Base-by-base conservation (phyloP, 1,140 invertebrate genomes). In the Hyles vespertilio region DNA sequence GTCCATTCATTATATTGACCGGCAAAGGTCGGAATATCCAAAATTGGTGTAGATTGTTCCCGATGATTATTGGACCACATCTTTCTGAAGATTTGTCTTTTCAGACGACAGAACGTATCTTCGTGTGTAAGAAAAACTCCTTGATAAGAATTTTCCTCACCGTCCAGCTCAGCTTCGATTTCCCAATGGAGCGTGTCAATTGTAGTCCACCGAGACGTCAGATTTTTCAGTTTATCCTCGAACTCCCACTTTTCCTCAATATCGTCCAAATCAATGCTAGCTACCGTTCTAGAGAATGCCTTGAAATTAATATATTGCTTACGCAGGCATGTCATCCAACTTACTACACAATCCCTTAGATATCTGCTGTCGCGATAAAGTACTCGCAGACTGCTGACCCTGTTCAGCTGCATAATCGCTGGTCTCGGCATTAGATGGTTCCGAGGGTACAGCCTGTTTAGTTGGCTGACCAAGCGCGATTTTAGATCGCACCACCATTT, bases 111-210 rank as follows among this genome's bases (percentile, higher is more conserved):
- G 12, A 50, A 58, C 32, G n/a, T 12, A 12, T 51, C 36, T 48
- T 60, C 50, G 48, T 60, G 53, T 11, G 8, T 59, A 2, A 53
- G 10, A 53, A 53, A 59, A 22, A 36, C 3, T 11, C 3, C 33
- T 34, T 50, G 33, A n/a, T 60, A 60, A 10, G 40, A 7, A 4
- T 32, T 12, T 9, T 60, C n/a, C 10, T 54, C 51, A 3, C 44
- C 51, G 10, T n/a, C 12, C 10, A 43, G 6, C 22, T 60, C 58
- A 32, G n/a, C 48, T 32, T 60, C 58, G 7, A 60, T 54, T 22
- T 54, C 58, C 58, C 58, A 60, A 12, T 60, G 58, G 2, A 60
- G 34, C 2, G 51, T 34, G 12, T 60, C 58, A 5, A 60, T 53
- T 8, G 46, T 34, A 5, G 33, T 9, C 58, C 58, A 60, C 5